Conservation (phyloP, 2,797 vertebrate species). For the Parambassis ranga region DNA sequence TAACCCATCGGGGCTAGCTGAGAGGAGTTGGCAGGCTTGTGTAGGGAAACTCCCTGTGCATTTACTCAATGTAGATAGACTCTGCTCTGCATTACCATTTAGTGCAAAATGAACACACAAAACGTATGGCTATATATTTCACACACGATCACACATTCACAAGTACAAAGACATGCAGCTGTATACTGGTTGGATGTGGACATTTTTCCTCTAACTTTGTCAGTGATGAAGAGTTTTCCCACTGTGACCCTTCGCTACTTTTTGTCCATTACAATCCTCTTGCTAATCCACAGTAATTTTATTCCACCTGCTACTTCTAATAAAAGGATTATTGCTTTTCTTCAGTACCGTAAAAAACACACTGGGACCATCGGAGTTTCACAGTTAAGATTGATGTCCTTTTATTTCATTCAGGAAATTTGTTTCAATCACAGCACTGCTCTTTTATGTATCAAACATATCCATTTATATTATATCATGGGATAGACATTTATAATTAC, state of each 20-base stretch:
- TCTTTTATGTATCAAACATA: too few species aligned
- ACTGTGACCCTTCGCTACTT: slow-evolving; percentile 34
- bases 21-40: slow-evolving; percentile 74
- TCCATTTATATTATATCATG: too few species aligned
- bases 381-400: slow-evolving; percentile 2
- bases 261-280: slow-evolving; percentile 21
- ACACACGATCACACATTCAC: not conserved
- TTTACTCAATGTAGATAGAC: slow-evolving; percentile 56
- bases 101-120: slow-evolving; percentile 57
- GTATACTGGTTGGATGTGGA: not conserved
- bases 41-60: slow-evolving; percentile 62
- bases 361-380: slow-evolving; percentile 21
- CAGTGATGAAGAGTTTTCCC: not conserved
- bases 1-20: slow-evolving; percentile 65
- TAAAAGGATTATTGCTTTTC: slow-evolving; percentile 35
- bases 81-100: slow-evolving; percentile 66
- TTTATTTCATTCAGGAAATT: slow-evolving; percentile 5
- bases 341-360: slow-evolving; percentile 7
- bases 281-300: slow-evolving; percentile 39
- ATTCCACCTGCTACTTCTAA: slow-evolving; percentile 43
- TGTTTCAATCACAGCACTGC: not conserved
- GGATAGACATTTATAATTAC: too few species aligned
- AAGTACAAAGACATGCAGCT: not conserved
- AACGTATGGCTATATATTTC: not conserved
- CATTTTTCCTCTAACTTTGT: too few species aligned